A percentile compares a stretch with the other conserved stretches of the same genome.
These are phyloP conservation scores for Rhadina sibilatrix DNA, from an alignment of 2,113 vertebrate species.

Conservation along the genomic window DNA sequence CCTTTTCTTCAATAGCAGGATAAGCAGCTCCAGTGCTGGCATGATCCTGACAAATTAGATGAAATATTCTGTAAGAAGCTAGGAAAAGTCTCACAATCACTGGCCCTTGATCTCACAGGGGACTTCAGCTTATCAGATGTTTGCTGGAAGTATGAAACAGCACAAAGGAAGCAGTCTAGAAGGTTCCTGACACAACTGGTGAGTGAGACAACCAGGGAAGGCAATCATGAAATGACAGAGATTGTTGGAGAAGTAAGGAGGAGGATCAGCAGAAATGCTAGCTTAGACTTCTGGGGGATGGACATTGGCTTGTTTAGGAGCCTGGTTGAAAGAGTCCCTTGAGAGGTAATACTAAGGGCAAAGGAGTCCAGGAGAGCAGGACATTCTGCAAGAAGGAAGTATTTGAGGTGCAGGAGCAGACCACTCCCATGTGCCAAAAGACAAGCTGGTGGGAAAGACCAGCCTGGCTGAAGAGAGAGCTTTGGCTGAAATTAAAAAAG, in stretches of 20 bases:
- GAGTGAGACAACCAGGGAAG: neutral
- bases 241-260: neutral
- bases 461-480: neutral
- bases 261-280: neutral
- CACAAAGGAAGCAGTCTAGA: neutral
- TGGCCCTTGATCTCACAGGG: neutral
- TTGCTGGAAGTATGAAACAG: neutral
- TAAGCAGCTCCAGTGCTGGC: neutral
- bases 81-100: neutral
- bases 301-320: neutral
- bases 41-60: neutral
- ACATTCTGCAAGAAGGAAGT: neutral
- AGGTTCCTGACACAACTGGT: neutral
- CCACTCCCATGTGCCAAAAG: neutral
- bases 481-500: neutral
- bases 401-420: neutral
- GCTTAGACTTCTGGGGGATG: neutral
- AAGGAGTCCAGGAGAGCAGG: neutral
- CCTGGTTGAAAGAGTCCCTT: neutral
- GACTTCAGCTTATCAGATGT: neutral
- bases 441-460: neutral
- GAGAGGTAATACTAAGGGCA: neutral
- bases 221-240: neutral
- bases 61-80: neutral
- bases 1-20: neutral